Evolutionary conservation across 2,888 invertebrate genomes (phyloP).

Genomic region (Xanthorhoe designata): DNA sequence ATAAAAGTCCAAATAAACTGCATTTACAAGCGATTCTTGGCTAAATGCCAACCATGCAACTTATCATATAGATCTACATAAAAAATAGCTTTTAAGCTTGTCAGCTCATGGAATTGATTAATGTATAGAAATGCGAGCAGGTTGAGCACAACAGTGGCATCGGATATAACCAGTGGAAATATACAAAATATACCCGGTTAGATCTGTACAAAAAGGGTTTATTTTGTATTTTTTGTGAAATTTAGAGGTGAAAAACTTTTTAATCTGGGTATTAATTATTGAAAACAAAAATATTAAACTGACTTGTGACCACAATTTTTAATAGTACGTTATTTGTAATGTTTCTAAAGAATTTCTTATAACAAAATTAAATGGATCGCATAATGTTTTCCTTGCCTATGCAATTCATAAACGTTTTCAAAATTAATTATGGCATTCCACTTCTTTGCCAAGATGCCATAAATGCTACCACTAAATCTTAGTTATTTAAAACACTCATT

Average conservation of each 20-base stretch:
- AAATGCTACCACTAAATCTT: constrained; percentile 26
- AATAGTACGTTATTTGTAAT: too few relatives aligned
- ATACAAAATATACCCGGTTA: background rate
- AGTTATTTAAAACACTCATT: constrained; percentile 30
- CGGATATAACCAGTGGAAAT: background rate
- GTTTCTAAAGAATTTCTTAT: too few relatives aligned
- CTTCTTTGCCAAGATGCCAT: constrained; percentile 29
- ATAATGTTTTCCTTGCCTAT: background rate
- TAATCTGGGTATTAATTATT: too few relatives aligned
- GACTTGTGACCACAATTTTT: too few relatives aligned
- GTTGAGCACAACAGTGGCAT: constrained; percentile 1
- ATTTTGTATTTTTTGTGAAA: too few relatives aligned
- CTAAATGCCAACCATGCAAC: constrained; percentile 36
- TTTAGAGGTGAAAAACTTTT: too few relatives aligned
- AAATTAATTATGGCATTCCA: constrained; percentile 19
- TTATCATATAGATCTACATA: constrained; percentile 37
- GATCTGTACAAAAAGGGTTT: too few relatives aligned
- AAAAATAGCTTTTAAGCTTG: constrained; percentile 32
- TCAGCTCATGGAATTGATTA: constrained; percentile 30
- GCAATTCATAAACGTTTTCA: background rate
- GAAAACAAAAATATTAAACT: too few relatives aligned
- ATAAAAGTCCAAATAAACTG: constrained; percentile 31
- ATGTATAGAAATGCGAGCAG: constrained; percentile 8
- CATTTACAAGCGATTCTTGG: constrained; percentile 35
- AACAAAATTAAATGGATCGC: background rate